Evolutionary conservation across 1,140 invertebrate genomes (phyloP).

Genomic region (Tetramorium alpestre): DNA sequence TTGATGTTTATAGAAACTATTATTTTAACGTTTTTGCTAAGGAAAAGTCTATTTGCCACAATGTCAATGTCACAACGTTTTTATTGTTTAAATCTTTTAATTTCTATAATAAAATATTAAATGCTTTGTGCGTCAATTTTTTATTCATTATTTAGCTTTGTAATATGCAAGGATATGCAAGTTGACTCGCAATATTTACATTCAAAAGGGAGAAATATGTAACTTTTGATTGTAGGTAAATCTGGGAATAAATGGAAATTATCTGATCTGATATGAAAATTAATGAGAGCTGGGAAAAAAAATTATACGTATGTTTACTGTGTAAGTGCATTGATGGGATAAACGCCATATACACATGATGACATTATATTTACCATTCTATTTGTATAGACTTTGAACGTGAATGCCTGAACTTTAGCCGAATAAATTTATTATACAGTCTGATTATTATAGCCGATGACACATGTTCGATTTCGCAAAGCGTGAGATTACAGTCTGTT

Average conservation of each 20-base stretch:
- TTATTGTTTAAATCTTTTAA: background rate
- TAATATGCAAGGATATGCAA: background rate
- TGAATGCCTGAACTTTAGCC: conserved; percentile 17
- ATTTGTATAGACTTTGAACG: background rate
- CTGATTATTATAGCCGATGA: background rate
- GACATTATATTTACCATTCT: background rate
- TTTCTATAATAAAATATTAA: background rate
- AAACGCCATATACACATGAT: background rate
- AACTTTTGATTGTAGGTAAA: background rate
- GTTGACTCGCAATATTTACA: background rate
- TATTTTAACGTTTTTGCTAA: background rate
- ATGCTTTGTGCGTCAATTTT: background rate
- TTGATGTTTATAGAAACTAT: background rate
- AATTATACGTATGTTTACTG: background rate
- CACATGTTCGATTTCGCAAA: background rate
- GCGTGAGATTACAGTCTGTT: too few relatives aligned
- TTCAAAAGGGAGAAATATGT: background rate
- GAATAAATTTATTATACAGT: background rate
- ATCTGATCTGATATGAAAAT: background rate
- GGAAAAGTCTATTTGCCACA: background rate
- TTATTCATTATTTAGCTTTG: background rate
- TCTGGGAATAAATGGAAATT: background rate
- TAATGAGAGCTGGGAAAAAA: background rate
- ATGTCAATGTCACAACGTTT: background rate
- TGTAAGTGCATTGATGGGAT: background rate